Evolutionary conservation across 1,140 invertebrate species (phyloP), one percentile per base, ranked within the genome.

Genomic region (Drosophila nikananu): DNA sequence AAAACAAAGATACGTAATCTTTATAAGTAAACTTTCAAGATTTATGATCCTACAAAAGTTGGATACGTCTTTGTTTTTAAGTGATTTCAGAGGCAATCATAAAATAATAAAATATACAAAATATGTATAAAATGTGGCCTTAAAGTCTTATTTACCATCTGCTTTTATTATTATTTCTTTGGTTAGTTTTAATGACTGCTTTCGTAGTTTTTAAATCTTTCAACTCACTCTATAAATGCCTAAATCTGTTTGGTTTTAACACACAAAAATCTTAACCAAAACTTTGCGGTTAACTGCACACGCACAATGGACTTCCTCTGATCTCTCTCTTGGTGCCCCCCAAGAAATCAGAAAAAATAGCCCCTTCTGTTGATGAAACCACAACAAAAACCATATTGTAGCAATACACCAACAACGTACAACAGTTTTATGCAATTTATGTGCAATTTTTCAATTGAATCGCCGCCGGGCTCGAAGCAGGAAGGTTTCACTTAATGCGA

Each of bases 361-460:
- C n/a, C n/a, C 42, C 32, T 30, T 42, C 41, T 39, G 21, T 39
- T 15, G 21, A 35, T 55, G 54, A 55, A 55, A 55, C 54, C 54
- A 23, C 54, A 58, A 37, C 42, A 37, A 48, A 32, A 51, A 35
- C 70, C 19, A 42, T 23, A 65, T 51, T 65, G 32, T 55, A 62
- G 32, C 12, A 35, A 35, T 35, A 35, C 12, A 35, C 12, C 61
- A 55, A 65, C 65, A 61, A 68, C 77, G 49, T 55, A 55, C 30
- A 71, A 71, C 67, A 55, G 67, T 68, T 86, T 86, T 87, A 80
- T 86, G 83, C 83, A 86, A 86, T 86, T 86, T 86, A 86, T 86
- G 71, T 77, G 83, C 76, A 86, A 86, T 86, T 87, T 86, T 86
- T 86, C 83, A 86, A 86, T 86, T 86, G 83, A 62, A 65, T 54